A percentile compares a stretch with the other conserved stretches of the same genome.
Evolutionary conservation across 2,888 invertebrate species (phyloP).

Genomic region (Cyrtodaria siliqua): DNA sequence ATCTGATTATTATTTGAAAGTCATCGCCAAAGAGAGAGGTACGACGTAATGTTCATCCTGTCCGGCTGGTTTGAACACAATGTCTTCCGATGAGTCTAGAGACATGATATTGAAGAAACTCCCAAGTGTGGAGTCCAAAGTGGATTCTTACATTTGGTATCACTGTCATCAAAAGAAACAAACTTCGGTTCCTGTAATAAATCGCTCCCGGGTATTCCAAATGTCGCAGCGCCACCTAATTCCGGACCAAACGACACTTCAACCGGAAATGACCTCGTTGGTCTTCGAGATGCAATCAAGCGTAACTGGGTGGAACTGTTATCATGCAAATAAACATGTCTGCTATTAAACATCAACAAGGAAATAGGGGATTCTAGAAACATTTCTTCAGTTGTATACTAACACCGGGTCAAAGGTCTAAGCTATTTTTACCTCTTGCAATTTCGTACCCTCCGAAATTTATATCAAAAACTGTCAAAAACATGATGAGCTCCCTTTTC

Average conservation of each 20-base stretch:
- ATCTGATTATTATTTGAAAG: too few relatives aligned
- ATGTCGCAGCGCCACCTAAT: not conserved
- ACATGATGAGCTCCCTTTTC: too few relatives aligned
- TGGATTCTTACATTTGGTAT: not conserved
- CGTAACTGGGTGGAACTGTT: constrained; percentile 4
- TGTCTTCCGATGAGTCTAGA: not conserved
- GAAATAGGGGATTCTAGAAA: too few relatives aligned
- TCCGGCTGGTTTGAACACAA: not conserved
- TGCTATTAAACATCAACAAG: too few relatives aligned
- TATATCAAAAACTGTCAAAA: too few relatives aligned
- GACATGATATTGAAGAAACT: not conserved
- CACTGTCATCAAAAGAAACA: not conserved
- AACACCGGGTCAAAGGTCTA: too few relatives aligned
- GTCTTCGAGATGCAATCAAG: not conserved
- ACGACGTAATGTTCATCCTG: not conserved
- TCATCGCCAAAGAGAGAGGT: too few relatives aligned
- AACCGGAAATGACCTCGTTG: not conserved
- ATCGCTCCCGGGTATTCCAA: not conserved
- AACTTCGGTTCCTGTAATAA: too few relatives aligned
- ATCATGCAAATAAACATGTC: too few relatives aligned
- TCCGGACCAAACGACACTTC: not conserved
- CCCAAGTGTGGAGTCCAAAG: not conserved
- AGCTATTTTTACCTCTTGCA: too few relatives aligned
- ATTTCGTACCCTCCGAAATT: too few relatives aligned
- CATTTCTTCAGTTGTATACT: too few relatives aligned